Conservation (phyloP, 2,113 vertebrate genomes). For the Lates calcarifer region DNA sequence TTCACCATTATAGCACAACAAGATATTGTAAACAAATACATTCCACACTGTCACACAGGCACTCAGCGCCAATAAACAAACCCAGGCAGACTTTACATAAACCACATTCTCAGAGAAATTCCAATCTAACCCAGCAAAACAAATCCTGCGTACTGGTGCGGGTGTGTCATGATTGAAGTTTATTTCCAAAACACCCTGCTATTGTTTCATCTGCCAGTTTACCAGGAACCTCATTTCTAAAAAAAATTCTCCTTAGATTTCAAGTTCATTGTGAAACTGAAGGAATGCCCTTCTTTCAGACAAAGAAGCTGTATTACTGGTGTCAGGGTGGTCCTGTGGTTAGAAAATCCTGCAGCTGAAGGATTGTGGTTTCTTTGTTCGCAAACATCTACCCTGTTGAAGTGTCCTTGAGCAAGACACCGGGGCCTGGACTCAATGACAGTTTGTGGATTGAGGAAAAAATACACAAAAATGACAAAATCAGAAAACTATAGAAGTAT, state of each 20-base stretch:
- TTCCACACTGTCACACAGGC: slow-evolving; percentile 50
- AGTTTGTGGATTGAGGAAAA: neutral
- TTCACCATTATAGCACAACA: slow-evolving; percentile 10
- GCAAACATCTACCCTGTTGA: slow-evolving; percentile 21
- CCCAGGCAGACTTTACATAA: slow-evolving; percentile 52
- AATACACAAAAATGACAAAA: slow-evolving; percentile 4
- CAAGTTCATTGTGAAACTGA: slow-evolving; percentile 47
- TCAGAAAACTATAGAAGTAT: neutral
- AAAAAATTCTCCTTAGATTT: slow-evolving; percentile 47
- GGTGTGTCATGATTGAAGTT: slow-evolving; percentile 37
- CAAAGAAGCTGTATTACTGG: slow-evolving; percentile 37
- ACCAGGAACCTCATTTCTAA: slow-evolving; percentile 17
- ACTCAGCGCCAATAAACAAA: slow-evolving; percentile 63
- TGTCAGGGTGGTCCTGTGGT: slow-evolving; percentile 68
- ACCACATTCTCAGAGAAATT: slow-evolving; percentile 59
- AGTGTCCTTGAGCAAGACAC: slow-evolving; percentile 45
- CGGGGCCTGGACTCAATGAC: neutral
- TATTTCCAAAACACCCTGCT: slow-evolving; percentile 58
- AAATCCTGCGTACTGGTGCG: slow-evolving; percentile 23
- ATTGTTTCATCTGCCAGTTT: slow-evolving; percentile 49
- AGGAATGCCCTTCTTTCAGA: slow-evolving; percentile 36
- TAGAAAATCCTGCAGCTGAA: slow-evolving; percentile 25
- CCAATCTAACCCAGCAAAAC: slow-evolving; percentile 47
- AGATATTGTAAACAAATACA: slow-evolving; percentile 33
- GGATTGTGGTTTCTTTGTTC: slow-evolving; percentile 41